phyloP scores from a whole-genome alignment of 2,888 invertebrate species.

The Pheosia tremula region DNA sequence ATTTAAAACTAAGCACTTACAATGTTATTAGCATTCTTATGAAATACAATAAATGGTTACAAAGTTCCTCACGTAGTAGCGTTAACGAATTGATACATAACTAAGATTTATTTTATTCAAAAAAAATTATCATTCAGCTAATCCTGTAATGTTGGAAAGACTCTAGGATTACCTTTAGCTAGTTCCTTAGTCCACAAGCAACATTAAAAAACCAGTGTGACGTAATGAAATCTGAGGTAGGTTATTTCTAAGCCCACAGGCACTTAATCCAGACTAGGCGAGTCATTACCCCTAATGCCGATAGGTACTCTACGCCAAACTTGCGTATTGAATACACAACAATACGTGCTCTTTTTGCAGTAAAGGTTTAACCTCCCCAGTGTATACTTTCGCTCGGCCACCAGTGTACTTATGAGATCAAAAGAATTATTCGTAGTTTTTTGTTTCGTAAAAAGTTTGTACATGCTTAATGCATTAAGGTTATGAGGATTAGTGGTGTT shows the following conservation, averaged over 20 bases:
- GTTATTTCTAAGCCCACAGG: conserved; percentile 25
- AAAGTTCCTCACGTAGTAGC: too few species aligned
- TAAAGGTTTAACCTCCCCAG: conserved; percentile 39
- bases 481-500: background rate
- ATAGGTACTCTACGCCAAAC: conserved; percentile 31
- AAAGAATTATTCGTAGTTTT: conserved; percentile 36
- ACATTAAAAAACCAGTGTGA: conserved; percentile 22
- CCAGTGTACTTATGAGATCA: conserved; percentile 47
- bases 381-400: conserved; percentile 31
- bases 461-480: conserved; percentile 36
- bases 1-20: too few species aligned
- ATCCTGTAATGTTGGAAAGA: too few species aligned
- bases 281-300: conserved; percentile 43
- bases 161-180: too few species aligned
- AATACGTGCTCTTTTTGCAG: conserved; percentile 37
- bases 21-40: background rate
- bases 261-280: conserved; percentile 37
- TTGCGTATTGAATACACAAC: conserved; percentile 43
- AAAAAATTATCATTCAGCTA: too few species aligned
- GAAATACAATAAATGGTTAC: too few species aligned
- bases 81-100: too few species aligned
- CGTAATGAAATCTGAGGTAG: conserved; percentile 28
- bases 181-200: conserved; percentile 14
- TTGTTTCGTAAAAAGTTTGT: conserved; percentile 21
- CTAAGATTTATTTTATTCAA: too few species aligned